Conservation (phyloP, 2,797 vertebrate species). For the Epinephelus coioides region DNA sequence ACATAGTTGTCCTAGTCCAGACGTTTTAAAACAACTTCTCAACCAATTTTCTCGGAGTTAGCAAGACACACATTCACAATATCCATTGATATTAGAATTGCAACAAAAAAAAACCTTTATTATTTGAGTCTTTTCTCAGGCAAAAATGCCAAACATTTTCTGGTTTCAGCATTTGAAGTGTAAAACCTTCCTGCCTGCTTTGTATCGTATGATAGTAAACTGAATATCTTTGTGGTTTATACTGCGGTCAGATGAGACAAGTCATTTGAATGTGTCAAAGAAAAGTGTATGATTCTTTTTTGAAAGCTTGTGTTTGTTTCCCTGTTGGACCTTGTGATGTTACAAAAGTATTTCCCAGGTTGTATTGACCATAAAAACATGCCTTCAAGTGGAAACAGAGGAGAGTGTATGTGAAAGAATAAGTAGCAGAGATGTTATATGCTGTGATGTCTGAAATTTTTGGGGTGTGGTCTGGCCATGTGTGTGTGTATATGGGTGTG, state of each 20-base stretch:
- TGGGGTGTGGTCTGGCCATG: conserved; percentile 46
- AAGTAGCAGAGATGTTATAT: background rate
- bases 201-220: background rate
- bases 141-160: background rate
- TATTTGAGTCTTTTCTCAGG: background rate
- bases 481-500: conserved; percentile 36
- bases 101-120: background rate
- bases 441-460: conserved; percentile 46
- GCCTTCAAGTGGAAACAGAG: background rate
- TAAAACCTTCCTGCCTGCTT: background rate
- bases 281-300: background rate
- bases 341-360: no score
- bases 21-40: background rate
- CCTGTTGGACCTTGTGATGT: background rate
- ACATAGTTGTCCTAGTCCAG: background rate
- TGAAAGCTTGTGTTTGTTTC: background rate
- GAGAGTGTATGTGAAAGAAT: background rate
- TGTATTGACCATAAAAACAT: background rate
- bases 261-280: background rate
- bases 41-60: background rate
- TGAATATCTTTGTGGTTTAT: no score
- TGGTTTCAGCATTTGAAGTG: background rate
- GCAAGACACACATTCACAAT: background rate
- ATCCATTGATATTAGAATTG: background rate
- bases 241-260: no score